Conservation (phyloP, 2,113 vertebrate species). For the Rhabdornis inornatus region DNA sequence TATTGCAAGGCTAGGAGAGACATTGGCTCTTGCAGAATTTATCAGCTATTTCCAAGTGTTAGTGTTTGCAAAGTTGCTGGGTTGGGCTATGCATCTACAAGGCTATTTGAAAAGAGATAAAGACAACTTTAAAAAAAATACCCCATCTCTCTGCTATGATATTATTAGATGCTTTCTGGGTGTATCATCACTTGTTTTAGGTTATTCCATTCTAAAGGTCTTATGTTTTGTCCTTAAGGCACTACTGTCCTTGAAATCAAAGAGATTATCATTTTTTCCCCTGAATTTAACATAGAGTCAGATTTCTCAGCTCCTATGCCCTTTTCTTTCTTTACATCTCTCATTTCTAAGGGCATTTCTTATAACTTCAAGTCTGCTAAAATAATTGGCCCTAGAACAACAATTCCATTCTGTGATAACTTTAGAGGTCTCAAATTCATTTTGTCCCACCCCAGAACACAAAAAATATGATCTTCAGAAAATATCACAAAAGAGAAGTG, state of each 20-base stretch:
- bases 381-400: neutral
- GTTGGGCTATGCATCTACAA: neutral
- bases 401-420: neutral
- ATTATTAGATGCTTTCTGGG: neutral
- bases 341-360: neutral
- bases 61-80: neutral
- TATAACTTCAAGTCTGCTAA: neutral
- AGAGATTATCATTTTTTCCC: neutral
- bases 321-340: neutral
- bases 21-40: conserved; percentile 1
- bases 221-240: neutral
- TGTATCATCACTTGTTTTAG: neutral
- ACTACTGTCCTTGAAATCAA: neutral
- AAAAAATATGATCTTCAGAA: neutral
- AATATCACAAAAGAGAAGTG: neutral
- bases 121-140: neutral
- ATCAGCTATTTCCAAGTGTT: neutral
- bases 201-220: neutral
- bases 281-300: neutral
- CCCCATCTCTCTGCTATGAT: neutral
- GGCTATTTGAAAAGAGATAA: conserved; percentile 13
- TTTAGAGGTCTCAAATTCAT: neutral
- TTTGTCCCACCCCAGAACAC: neutral
- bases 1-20: neutral
- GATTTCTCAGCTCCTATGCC: neutral